Evolutionary conservation across 2,113 vertebrate genomes (phyloP), one percentile per base, ranked within the genome.

Genomic region (Phalacrocorax carbo): DNA sequence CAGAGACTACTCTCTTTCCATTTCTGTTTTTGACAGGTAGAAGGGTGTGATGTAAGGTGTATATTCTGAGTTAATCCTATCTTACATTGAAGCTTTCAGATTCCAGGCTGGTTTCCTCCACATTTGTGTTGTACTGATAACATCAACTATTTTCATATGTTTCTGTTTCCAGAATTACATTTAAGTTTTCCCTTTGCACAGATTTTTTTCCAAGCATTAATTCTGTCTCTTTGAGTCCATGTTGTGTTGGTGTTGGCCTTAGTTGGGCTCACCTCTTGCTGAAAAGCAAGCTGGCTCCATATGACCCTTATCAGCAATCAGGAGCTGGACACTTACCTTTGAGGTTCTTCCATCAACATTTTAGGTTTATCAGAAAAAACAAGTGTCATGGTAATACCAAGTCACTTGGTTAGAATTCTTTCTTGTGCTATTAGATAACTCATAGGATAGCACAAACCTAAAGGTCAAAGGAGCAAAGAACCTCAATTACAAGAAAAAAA

Each of bases 21-120:
- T 60, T 78, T 91, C 81, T 95, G 94, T 16, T 92, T 95, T 73
- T 92, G 95, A 95, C 73, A 75, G 94, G 71, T 65, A 89, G 86
- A 88, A 64, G 90, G 60, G 46, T 77, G 60, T 82, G 82, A 83
- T 75, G 42, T 57, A 83, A 81, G 34, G 71, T 46, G 96, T 62
- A 66, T 36, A 86, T 89, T 83, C 86, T 86, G 68, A 92, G 82
- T 72, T 88, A 92, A 94, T 92, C 46, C 85, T 46, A 62, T 61
- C 69, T 82, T 88, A 58, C 19, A 55, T 2, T 79, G 84, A 87
- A 82, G 68, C 64, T 88, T 90, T 90, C 86, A 64, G 62, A 86
- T 83, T 69, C 60, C 55, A 54, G 38, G 18, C n/a, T 68, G 64
- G 11, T 87, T 79, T 89, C 38, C 78, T 93, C 86, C 91, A 65